Evolutionary conservation across 2,113 vertebrate species (phyloP).

Genomic region (Cacatua alba): DNA sequence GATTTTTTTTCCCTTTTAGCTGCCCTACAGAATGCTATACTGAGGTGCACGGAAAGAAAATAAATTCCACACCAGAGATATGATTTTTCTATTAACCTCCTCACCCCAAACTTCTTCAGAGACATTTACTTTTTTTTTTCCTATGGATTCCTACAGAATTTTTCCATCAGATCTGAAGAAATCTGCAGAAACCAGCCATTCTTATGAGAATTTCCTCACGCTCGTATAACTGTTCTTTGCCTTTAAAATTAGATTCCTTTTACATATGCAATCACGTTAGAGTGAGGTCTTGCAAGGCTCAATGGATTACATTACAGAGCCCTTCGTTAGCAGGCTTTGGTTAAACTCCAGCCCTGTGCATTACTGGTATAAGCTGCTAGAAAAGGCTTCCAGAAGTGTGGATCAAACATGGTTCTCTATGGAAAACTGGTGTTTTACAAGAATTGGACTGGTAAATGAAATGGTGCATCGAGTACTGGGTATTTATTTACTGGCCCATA

Average conservation of each 20-base stretch:
- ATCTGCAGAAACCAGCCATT: background rate
- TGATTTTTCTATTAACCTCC: constrained; percentile 55
- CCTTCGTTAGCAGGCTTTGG: background rate
- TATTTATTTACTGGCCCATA: background rate
- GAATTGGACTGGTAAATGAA: background rate
- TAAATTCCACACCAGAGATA: constrained; percentile 23
- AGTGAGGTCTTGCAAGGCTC: background rate
- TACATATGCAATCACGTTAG: background rate
- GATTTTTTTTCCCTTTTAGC: background rate
- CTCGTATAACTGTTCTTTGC: background rate
- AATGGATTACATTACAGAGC: background rate
- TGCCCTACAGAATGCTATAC: background rate
- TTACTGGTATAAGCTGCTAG: background rate
- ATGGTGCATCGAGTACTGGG: fast-evolving
- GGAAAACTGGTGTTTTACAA: background rate
- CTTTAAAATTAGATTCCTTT: background rate
- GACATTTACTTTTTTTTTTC: background rate
- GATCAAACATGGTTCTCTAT: fast-evolving
- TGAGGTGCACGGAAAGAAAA: background rate
- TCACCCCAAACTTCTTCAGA: background rate
- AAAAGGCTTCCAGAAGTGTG: background rate
- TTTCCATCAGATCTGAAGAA: background rate
- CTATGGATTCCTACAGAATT: background rate
- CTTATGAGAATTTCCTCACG: background rate
- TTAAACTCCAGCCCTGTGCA: background rate